Conservation (phyloP, 2,888 invertebrate genomes). For the Athalia circularis region DNA sequence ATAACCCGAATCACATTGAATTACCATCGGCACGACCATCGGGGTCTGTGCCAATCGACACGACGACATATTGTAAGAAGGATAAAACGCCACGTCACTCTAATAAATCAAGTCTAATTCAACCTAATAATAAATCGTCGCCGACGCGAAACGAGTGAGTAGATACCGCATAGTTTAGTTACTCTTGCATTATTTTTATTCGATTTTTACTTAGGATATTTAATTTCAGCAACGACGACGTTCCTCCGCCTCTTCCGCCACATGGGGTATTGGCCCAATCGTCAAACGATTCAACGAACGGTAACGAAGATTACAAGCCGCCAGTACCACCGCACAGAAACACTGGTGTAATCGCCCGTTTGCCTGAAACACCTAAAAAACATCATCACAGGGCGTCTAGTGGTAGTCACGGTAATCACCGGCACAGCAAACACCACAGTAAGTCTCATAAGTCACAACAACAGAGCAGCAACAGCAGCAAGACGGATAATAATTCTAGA, state of each 20-base stretch:
- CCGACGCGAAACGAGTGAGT: constrained; percentile 50
- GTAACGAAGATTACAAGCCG: constrained; percentile 85
- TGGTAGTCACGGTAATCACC: constrained; percentile 66
- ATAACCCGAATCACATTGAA: constrained; percentile 84
- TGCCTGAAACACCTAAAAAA: constrained; percentile 68
- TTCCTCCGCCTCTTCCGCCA: constrained; percentile 76
- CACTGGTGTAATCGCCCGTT: constrained; percentile 78
- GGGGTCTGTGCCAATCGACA: constrained; percentile 76
- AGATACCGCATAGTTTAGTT: neutral
- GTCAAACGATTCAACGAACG: constrained; percentile 52
- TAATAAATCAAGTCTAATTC: constrained; percentile 52
- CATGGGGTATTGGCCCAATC: constrained; percentile 73
- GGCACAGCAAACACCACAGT: constrained; percentile 67
- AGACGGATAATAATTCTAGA: constrained; percentile 25
- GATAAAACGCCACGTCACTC: constrained; percentile 69
- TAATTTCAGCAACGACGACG: constrained; percentile 71
- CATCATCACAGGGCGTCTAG: constrained; percentile 74
- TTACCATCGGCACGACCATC: constrained; percentile 77
- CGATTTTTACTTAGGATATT: constrained; percentile 44
- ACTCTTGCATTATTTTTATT: constrained; percentile 1
- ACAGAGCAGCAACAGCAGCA: constrained; percentile 28
- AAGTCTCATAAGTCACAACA: constrained; percentile 54
- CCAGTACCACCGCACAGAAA: constrained; percentile 93
- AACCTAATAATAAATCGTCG: constrained; percentile 49
- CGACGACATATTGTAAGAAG: constrained; percentile 84